Evolutionary conservation across 2,888 invertebrate species (phyloP).

Genomic region (Dryomyza anilis): DNA sequence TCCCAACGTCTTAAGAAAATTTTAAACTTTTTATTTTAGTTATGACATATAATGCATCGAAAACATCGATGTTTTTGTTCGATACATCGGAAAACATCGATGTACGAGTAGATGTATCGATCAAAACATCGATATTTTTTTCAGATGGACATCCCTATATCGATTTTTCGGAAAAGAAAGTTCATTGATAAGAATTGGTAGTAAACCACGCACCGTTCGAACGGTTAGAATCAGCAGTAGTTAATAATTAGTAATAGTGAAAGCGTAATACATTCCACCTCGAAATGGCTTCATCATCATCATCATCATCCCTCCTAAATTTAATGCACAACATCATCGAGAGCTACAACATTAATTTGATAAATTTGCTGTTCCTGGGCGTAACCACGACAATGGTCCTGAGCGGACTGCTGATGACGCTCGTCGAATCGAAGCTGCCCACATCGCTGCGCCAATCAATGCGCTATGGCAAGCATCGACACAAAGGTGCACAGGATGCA

Average conservation of each 20-base stretch:
- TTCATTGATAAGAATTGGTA: not conserved
- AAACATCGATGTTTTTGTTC: too few species aligned
- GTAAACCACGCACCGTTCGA: too few species aligned
- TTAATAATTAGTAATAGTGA: not conserved
- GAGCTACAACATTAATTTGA: conserved; percentile 47
- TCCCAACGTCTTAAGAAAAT: too few species aligned
- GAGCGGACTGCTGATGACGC: conserved; percentile 69
- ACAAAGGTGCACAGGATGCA: conserved; percentile 61
- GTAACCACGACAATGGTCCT: conserved; percentile 61
- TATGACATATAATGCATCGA: too few species aligned
- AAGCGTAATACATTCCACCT: not conserved
- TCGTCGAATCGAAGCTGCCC: conserved; percentile 72
- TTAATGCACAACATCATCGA: conserved; percentile 32
- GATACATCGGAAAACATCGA: too few species aligned
- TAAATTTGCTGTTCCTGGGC: conserved; percentile 51
- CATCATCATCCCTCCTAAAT: not conserved
- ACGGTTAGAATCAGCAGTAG: not conserved
- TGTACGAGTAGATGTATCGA: too few species aligned
- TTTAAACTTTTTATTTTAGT: too few species aligned
- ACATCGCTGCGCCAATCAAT: conserved; percentile 68
- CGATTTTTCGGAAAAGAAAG: not conserved
- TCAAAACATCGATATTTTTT: too few species aligned
- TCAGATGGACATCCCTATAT: not conserved
- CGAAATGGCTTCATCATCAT: not conserved
- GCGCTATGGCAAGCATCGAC: conserved; percentile 76